These are phyloP conservation scores for Heliconius himera DNA, from an alignment of 1,140 invertebrate genomes.

Conservation along the genomic window DNA sequence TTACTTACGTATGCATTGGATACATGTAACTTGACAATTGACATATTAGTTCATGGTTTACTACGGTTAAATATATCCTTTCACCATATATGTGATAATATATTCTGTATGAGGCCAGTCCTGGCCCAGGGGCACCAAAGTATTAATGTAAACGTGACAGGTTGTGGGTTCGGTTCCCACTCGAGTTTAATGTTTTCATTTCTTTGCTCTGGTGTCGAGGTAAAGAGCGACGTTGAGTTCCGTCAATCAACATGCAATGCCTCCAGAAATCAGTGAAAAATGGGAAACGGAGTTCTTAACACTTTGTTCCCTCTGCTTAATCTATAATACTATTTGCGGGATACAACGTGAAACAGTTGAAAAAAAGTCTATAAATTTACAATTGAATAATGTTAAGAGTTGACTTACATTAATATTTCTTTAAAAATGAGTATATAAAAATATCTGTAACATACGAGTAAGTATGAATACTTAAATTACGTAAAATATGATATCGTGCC, in stretches of 20 bases:
- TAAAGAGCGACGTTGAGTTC: no score
- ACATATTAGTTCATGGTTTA: conserved; percentile 30
- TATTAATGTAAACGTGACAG: no score
- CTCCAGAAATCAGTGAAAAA: no score
- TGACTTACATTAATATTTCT: background rate
- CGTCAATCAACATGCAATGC: no score
- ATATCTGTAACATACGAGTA: background rate
- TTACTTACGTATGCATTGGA: conserved; percentile 16
- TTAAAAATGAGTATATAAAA: background rate
- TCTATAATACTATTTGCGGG: no score
- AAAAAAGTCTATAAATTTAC: background rate
- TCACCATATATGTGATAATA: background rate
- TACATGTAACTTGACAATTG: conserved; percentile 23
- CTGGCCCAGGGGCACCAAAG: no score
- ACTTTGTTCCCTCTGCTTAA: no score
- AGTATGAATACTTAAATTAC: background rate
- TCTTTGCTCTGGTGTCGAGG: no score
- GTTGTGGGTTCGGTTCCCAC: no score
- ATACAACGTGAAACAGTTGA: no score
- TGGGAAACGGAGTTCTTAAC: no score
- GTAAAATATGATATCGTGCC: conserved; percentile 21
- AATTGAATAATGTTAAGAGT: background rate
- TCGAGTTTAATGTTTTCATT: no score
- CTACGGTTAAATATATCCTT: background rate
- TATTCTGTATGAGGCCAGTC: background rate